Conservation (phyloP, 2,888 invertebrate genomes). For the Agrotis puta region DNA sequence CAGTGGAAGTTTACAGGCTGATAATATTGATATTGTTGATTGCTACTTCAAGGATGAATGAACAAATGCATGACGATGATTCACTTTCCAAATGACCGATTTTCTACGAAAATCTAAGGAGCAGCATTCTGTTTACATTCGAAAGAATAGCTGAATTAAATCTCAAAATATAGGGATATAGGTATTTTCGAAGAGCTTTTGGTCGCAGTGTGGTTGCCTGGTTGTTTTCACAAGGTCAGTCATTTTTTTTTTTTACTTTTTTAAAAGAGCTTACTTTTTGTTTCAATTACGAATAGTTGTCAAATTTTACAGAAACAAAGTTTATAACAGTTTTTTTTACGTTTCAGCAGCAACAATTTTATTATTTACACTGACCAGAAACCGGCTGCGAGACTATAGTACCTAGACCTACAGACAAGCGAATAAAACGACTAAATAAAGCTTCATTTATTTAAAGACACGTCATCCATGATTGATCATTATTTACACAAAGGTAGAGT, state of each 20-base stretch:
- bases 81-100: conserved; percentile 19
- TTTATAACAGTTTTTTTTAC: not conserved
- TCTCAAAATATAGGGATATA: conserved; percentile 26
- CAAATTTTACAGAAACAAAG: not conserved
- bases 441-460: not conserved
- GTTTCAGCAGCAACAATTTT: not conserved
- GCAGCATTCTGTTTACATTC: conserved; percentile 16
- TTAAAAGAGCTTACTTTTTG: too few species aligned
- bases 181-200: conserved; percentile 29
- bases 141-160: conserved; percentile 5
- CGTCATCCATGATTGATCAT: not conserved
- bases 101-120: conserved; percentile 30
- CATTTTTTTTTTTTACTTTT: not conserved
- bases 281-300: not conserved
- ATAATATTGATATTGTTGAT: conserved; percentile 20
- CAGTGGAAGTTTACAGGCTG: conserved; percentile 29
- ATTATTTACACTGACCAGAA: not conserved
- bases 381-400: too few species aligned
- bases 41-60: conserved; percentile 24
- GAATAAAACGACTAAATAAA: not conserved
- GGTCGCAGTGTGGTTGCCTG: not conserved
- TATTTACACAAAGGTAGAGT: conserved; percentile 19
- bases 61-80: conserved; percentile 23
- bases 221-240: conserved; percentile 27
- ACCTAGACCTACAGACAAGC: not conserved